Base-by-base conservation (phyloP, 2,888 invertebrate species). In the Drosophila leonis region DNA sequence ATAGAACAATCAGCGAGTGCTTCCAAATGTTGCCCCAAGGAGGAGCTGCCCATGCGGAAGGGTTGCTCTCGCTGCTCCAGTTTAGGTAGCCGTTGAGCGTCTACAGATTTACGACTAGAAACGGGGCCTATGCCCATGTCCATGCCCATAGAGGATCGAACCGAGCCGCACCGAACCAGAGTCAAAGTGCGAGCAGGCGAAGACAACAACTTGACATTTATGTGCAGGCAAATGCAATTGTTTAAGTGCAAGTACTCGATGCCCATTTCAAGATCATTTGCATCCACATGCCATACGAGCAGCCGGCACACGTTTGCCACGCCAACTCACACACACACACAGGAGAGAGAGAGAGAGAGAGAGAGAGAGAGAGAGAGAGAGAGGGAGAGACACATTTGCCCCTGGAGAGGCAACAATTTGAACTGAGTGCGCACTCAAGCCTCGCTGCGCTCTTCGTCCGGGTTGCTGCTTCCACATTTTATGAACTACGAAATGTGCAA, bases 401-500 rank as follows among this genome's bases (percentile, higher is more conserved):
- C 67, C 80, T 68, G 31, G 54, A 52, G 66, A 56, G 65, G 67
- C 49, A 52, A 62, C 62, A 48, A 65, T 78, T 76, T 65, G 48
- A 18, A 20, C 42, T 10, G 72, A 65, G 72, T 71, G 55, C 44
- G 42, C 73, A 77, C 83, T 79, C 81, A 31, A 71, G 70, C 35
- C 35, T 15, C 74, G 59, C 72, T 18, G 59, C 66, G 52, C 78
- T 82, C 59, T 51, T 48, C 44, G 49, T 37, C 39, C 51, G 52
- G 46, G 29, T 31, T n/a, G 52, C 44, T n/a, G 48, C 41, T 55
- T 54, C 55, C 42, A 61, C 56, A 72, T 69, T 84, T 90, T 82
- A 90, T 84, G 80, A 80, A 87, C 89, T 85, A 71, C 83, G 79
- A 82, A 90, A 88, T 83, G 91, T 90, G 87, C 87, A 87, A 90